phyloP scores from a whole-genome alignment of 2,113 vertebrate genomes.

The Orientallactaga bullata region DNA sequence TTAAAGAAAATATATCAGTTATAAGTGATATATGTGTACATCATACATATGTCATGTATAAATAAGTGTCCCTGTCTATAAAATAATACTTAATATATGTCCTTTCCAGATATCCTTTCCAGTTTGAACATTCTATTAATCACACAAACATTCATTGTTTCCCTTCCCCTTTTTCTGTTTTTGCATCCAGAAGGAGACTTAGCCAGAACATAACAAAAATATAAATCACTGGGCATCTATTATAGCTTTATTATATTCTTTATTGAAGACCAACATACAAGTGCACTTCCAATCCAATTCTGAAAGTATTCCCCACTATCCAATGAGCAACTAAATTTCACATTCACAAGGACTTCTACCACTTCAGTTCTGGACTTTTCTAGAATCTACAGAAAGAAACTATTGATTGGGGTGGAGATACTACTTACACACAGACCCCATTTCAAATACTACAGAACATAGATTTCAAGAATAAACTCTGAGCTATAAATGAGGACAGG shows the following conservation, averaged over 20 bases:
- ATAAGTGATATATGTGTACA: not conserved
- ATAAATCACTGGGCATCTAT: not conserved
- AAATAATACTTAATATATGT: conserved; percentile 15
- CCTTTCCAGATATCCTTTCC: not conserved
- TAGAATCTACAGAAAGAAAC: not conserved
- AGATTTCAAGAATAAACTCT: conserved; percentile 35
- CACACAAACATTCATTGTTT: not conserved
- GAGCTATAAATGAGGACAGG: not conserved
- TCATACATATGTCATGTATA: not conserved
- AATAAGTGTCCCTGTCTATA: not conserved
- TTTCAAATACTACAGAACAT: not conserved
- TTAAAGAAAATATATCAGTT: not conserved
- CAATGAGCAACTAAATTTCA: conserved; percentile 16
- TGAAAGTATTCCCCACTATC: not conserved
- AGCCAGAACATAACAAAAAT: not conserved
- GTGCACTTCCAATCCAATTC: not conserved
- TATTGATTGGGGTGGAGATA: not conserved
- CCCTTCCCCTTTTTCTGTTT: not conserved
- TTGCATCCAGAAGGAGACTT: not conserved
- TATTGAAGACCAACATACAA: not conserved
- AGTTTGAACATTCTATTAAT: conserved; percentile 5
- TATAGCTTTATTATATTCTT: not conserved
- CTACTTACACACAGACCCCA: not conserved
- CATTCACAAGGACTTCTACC: not conserved
- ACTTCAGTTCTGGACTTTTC: not conserved